Base-by-base conservation (phyloP, 2,888 invertebrate genomes). In the Neocrepidodera transversa region DNA sequence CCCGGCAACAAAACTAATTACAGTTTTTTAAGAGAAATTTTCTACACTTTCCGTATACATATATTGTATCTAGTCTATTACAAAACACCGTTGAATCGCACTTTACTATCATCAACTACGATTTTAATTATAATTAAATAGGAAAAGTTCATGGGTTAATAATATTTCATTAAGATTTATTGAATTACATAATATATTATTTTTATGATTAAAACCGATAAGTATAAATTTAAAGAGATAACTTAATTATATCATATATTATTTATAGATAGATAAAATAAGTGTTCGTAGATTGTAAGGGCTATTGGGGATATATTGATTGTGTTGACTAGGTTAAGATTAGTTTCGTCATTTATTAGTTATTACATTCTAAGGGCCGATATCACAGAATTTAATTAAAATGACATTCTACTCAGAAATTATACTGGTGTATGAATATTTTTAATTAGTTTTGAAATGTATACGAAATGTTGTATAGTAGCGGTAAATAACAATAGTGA, bases 131-230 rank as follows among this genome's bases (percentile, higher is more conserved):
- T 35, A 49, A 49, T 49, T 30, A 49, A 32, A 36, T 8, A 20
- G 49, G 49, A 49, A 49, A 49, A 49, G 49, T 49, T 49, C 49
- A 49, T 36, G 23, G 17, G 35, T 49, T 49, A 49, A 49, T 49
- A 49, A 49, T 49, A 49, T 49, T 49, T 49, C 49, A 49, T 49
- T 49, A 49, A 35, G 49, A 49, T 49, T 49, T 49, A 49, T 49
- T 35, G 35, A 32, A 35, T 49, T 49, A 35, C 23, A 35, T 49
- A 32, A 49, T 17, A 20, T 49, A 35, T 49, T 32, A 36, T 49
- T 30, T 49, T 36, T 35, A 20, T n/a, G 49, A 49, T 49, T 49
- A 49, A 23, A 49, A n/a, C 32, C 17, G 20, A 36, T 36, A 36
- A 28, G 11, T 18, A 14, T n/a, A 18, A 40, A 40, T 16, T 16